Base-by-base conservation (phyloP, 2,113 vertebrate species). In the Rhabdornis inornatus region DNA sequence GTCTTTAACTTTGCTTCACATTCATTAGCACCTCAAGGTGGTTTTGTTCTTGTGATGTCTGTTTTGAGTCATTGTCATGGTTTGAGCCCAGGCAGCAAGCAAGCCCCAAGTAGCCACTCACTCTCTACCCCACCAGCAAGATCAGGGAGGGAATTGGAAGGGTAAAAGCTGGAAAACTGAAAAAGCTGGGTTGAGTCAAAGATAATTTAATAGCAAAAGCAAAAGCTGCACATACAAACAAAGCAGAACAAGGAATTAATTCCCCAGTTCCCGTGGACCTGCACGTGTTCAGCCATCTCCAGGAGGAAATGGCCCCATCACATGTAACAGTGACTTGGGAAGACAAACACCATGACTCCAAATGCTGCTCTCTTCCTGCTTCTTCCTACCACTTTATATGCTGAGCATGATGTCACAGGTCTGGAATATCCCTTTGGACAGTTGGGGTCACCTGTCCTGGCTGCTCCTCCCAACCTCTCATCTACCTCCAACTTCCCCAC, bases 401-500 rank as follows among this genome's bases (percentile, higher is more conserved):
- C 10, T 10, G 35, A 49, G 5, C 19, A 49, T 40, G 20, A 24
- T 7, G 23, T 13, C 13, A 13, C 5, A n/a, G 9, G 30, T 30
- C 23, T 30, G 35, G 35, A 85, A 65, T 20, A 16, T 15, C 8
- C 24, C 15, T 65, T 24, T n/a, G 30, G 18, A 65, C 35, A 42
- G 2, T 7, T 49, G 10, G 11, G 15, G 15, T 47, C 24, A 24
- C 6, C 15, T 75, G 8, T n/a, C 52, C 30, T 9, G 3, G 30
- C 10, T 49, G 33, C 23, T 40, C 15, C 12, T 56, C n/a, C n/a
- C 23, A 47, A 1, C 6, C 23, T 39, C 7, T 23, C 18, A 33
- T 3, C 14, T 3, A 47, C 40, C 9, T 20, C 19, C 28, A 56
- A 3, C 7, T 28, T 47, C 40, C 28, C 3, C 1, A 0, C 15